A percentile compares a stretch with the other conserved stretches of the same genome.
Evolutionary conservation across 2,797 vertebrate genomes (phyloP).

Genomic region (Perdix hodgsoniae): DNA sequence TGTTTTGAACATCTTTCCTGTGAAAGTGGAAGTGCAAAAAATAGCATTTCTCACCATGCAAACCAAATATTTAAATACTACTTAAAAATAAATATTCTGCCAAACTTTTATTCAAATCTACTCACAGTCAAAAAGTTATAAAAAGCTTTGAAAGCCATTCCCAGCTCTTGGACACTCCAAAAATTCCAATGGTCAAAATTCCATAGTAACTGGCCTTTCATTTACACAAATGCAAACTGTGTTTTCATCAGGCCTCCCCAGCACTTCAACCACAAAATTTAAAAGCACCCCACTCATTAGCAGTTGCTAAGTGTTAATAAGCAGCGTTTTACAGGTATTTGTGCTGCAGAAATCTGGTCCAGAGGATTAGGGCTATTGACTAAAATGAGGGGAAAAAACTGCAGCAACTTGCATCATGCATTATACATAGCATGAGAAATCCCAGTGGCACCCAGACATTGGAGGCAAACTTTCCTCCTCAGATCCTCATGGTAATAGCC

Average conservation of each 20-base stretch:
- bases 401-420: constrained; percentile 8
- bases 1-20: background rate
- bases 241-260: background rate
- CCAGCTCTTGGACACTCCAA: background rate
- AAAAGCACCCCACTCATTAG: background rate
- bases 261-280: background rate
- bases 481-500: constrained; percentile 24
- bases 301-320: background rate
- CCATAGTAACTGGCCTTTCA: background rate
- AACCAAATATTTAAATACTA: background rate
- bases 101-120: background rate
- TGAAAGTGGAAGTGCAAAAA: background rate
- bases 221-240: background rate
- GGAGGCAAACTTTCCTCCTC: constrained; percentile 19
- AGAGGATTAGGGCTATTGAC: constrained; percentile 4
- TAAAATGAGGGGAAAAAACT: background rate
- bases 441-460: background rate
- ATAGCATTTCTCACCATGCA: background rate
- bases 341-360: background rate
- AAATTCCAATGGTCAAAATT: background rate
- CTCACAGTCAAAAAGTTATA: background rate
- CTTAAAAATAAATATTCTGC: background rate
- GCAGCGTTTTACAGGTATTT: background rate
- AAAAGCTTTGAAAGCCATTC: background rate
- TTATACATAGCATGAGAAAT: constrained; percentile 41